Percentiles rank a stretch among this genome's conserved stretches.
These are phyloP conservation scores for Drosophila hawaiiensis DNA, from an alignment of 2,888 invertebrate species.

Conservation along the genomic window DNA sequence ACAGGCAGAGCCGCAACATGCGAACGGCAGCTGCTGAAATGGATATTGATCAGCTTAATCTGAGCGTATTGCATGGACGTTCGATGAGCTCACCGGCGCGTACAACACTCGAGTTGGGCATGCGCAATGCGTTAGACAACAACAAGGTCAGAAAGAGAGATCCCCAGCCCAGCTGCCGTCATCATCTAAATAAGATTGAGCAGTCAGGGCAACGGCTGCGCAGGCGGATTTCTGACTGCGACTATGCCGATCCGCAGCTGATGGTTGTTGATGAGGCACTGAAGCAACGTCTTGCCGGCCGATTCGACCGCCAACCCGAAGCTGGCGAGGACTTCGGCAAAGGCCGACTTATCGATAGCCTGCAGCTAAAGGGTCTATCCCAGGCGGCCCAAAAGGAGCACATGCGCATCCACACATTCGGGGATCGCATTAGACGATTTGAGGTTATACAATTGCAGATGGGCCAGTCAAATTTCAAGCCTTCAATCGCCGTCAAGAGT, in stretches of 20 bases:
- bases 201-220: conserved; percentile 16
- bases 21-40: background rate
- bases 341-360: conserved; percentile 1
- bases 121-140: conserved; percentile 4
- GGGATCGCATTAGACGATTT: conserved; percentile 56
- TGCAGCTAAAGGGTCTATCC: background rate
- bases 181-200: conserved; percentile 47
- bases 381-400: conserved; percentile 9
- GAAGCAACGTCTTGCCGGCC: conserved; percentile 46
- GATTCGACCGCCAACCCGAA: conserved; percentile 12
- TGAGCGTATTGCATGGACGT: conserved; percentile 26
- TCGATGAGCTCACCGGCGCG: conserved; percentile 59
- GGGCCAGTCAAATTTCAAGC: conserved; percentile 50
- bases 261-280: conserved; percentile 61
- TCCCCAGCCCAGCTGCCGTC: conserved; percentile 25
- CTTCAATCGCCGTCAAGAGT: conserved; percentile 43
- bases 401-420: conserved; percentile 40
- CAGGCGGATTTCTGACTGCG: background rate
- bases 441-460: conserved; percentile 58
- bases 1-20: background rate
- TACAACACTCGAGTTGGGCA: conserved; percentile 12
- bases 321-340: conserved; percentile 4
- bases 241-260: conserved; percentile 24
- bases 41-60: background rate
- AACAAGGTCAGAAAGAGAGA: conserved; percentile 5